Evolutionary conservation across 2,888 invertebrate species (phyloP).

Genomic region (Platynereis dumerilii): DNA sequence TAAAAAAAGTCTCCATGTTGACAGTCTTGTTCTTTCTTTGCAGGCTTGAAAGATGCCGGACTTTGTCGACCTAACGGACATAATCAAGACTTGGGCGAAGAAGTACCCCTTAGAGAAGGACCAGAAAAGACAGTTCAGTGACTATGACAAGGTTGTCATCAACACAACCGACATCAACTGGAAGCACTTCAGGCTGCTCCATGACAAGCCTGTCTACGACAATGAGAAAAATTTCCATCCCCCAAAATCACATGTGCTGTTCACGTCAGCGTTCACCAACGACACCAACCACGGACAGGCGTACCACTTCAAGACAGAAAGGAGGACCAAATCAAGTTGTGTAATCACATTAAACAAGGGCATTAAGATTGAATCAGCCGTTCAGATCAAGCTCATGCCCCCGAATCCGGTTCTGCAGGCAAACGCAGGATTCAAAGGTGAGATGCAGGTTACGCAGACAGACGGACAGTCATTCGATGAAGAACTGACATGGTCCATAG

Average conservation of each 20-base stretch:
- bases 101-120: conserved; percentile 12
- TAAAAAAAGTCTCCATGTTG: no score
- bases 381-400: conserved; percentile 57
- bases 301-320: conserved; percentile 61
- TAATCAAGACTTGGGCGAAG: conserved; percentile 7
- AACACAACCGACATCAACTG: conserved; percentile 59
- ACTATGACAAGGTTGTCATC: no score
- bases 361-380: conserved; percentile 47
- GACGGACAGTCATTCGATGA: conserved; percentile 57
- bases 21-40: no score
- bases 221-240: conserved; percentile 41
- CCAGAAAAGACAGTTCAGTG: conserved; percentile 19
- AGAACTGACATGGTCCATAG: conserved; percentile 62
- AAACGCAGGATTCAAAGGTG: conserved; percentile 61
- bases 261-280: conserved; percentile 59
- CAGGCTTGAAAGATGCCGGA: no score
- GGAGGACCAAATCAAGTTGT: conserved; percentile 59
- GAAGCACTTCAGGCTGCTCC: conserved; percentile 56
- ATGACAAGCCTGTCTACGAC: conserved; percentile 54
- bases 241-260: conserved; percentile 52
- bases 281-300: conserved; percentile 58
- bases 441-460: conserved; percentile 56
- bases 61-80: not conserved
- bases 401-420: conserved; percentile 63
- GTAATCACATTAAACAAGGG: conserved; percentile 52